Evolutionary conservation across 2,888 invertebrate genomes (phyloP), one percentile per base, ranked within the genome.

Genomic region (Geophilus truncorum): DNA sequence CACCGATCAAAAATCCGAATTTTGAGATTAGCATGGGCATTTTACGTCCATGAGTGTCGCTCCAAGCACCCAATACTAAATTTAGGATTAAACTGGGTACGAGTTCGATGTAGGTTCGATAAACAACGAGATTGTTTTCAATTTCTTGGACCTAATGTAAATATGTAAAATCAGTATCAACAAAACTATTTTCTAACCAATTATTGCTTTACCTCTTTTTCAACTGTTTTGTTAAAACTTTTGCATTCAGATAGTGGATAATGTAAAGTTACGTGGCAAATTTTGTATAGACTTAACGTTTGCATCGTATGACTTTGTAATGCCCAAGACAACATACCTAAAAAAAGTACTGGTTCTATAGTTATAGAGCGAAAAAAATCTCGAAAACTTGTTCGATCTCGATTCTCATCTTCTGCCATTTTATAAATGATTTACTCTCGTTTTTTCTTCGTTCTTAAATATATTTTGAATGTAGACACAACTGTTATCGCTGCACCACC

Each of bases 141-240:
- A 78, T 34, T 12, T 78, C 36, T 36, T 78, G 40, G 4, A 78
- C 78, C 40, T 78, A n/a, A n/a, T n/a, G n/a, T n/a, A n/a, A n/a
- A n/a, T n/a, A n/a, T n/a, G 23, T 10, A 21, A 57, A 57, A 57
- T 40, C 15, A 32, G 5, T 32, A 32, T 9, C 4, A 6, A 6
- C 9, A 32, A 32, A 32, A 40, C 40, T 40, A 7, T 12, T 2
- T 12, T 15, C 9, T 2, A 12, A 40, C 5, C 2, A 15, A 40
- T 40, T 12, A 2, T 15, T 12, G 2, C 2, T 21, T 21, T 21
- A 57, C 57, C 12, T 57, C 57, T 57, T 57, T 57, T 57, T 57
- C 57, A 23, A 57, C 10, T 2, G 57, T 57, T 57, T 57, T 57
- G 21, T 57, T 57, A 9, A 57, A 23, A 23, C 21, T 7, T 57